These are phyloP conservation scores for Cochlearius cochlearius DNA, from an alignment of 2,113 vertebrate genomes.

Conservation along the genomic window DNA sequence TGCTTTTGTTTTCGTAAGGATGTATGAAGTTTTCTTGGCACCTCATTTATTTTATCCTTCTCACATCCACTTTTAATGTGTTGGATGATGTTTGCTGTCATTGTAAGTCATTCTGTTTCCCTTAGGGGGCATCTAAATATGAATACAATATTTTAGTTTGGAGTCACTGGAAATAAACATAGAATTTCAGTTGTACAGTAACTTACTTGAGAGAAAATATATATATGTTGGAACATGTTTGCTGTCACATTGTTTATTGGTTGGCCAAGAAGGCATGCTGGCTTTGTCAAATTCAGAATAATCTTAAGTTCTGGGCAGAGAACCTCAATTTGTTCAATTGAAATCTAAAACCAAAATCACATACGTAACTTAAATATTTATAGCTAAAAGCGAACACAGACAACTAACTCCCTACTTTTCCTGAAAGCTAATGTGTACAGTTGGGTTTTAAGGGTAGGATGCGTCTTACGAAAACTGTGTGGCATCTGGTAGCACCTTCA, in stretches of 20 bases:
- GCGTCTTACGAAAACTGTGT: background rate
- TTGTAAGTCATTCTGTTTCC: background rate
- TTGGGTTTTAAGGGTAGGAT: background rate
- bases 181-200: background rate
- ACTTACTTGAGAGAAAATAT: background rate
- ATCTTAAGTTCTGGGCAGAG: background rate
- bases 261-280: background rate
- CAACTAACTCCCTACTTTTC: background rate
- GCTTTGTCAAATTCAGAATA: background rate
- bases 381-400: background rate
- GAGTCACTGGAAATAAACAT: background rate
- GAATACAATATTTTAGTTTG: background rate
- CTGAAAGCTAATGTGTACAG: background rate
- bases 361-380: background rate
- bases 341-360: background rate
- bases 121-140: background rate
- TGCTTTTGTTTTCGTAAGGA: slow-evolving; percentile 18
- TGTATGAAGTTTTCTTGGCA: background rate
- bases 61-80: background rate
- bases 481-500: background rate
- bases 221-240: background rate
- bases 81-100: background rate
- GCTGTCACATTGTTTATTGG: background rate
- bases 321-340: background rate
- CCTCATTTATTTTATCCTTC: background rate